Evolutionary conservation across 2,888 invertebrate species (phyloP), one percentile per base, ranked within the genome.

Genomic region (Chloromyia formosa): DNA sequence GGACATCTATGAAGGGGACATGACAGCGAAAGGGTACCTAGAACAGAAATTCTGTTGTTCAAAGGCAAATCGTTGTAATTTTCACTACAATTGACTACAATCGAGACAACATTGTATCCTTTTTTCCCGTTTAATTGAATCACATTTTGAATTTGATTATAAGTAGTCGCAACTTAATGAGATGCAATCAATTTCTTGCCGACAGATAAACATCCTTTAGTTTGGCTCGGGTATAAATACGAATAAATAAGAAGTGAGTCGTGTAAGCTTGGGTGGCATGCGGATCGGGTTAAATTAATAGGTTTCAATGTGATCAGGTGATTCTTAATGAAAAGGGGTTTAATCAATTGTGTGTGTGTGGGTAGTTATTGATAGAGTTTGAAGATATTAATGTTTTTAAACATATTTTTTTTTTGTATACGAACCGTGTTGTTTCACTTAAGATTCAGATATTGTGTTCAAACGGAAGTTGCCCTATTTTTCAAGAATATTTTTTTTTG

Each of bases 111-210:
- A 75, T 76, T 77, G 75, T 75, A 77, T 75, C 75, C 75, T 77
- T 77, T 77, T 61, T 76, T 74, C 74, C 53, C 49, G 72, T 75
- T 77, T 77, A 77, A 77, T 77, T 77, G 77, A 77, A 77, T 72
- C 77, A 75, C 75, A 75, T 77, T 77, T 75, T 77, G 77, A 74
- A 60, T 71, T 66, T 71, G 58, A 77, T 77, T 74, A 69, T 71
- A 58, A 40, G 49, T 61, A 62, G 73, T 54, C 53, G 54, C 35
- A 71, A 60, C 62, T 76, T 61, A 74, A 76, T 76, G 71, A 74
- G 71, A 56, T 49, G 69, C 64, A 74, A 76, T 76, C 74, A 76
- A 76, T 76, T 75, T 75, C 40, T 53, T 16, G 35, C 20, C 5
- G 56, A n/a, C 49, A 58, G 71, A 56, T 71, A 69, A 69, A 53